Evolutionary conservation across 1,140 invertebrate genomes (phyloP).

Genomic region (Calosoma granatense): DNA sequence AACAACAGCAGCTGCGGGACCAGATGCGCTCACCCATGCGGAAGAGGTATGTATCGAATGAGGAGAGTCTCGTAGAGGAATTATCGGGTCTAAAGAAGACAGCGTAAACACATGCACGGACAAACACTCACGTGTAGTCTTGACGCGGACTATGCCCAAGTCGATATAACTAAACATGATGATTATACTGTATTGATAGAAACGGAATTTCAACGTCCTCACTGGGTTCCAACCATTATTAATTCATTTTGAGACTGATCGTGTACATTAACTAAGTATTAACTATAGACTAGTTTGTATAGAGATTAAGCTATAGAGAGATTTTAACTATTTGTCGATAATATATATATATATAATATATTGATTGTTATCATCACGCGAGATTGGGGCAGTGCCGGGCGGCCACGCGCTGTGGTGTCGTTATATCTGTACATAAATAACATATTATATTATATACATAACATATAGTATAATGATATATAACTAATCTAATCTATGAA

Average conservation of each 20-base stretch:
- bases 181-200: no score
- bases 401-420: neutral
- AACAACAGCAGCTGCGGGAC: slow-evolving; percentile 9
- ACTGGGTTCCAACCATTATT: slow-evolving; percentile 22
- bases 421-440: neutral
- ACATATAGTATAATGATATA: no score
- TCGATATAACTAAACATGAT: no score
- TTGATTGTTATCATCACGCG: neutral
- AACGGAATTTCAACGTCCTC: neutral
- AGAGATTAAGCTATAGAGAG: neutral
- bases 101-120: slow-evolving; percentile 36
- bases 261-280: slow-evolving; percentile 18
- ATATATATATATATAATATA: no score
- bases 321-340: neutral
- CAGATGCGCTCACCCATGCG: slow-evolving; percentile 35
- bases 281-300: neutral
- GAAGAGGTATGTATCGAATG: slow-evolving; percentile 44
- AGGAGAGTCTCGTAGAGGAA: slow-evolving; percentile 44
- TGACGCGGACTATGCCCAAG: no score
- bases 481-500: no score
- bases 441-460: neutral
- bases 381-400: neutral
- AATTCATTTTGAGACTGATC: slow-evolving; percentile 24
- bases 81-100: slow-evolving; percentile 43
- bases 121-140: no score